Evolutionary conservation across 1,140 invertebrate species (phyloP), one percentile per base, ranked within the genome.

Genomic region (Diorhabda elongata): DNA sequence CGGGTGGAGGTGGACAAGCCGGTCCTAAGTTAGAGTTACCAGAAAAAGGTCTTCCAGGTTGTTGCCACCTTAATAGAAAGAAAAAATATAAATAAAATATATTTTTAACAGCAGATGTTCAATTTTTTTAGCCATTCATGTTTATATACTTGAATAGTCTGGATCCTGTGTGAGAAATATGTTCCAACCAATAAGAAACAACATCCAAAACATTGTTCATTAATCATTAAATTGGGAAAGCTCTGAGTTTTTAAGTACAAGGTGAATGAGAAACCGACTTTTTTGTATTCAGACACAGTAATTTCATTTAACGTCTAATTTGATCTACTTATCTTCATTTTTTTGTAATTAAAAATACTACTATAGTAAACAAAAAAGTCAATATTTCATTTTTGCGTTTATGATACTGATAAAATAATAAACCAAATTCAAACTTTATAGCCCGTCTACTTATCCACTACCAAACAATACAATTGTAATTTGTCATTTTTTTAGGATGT

Each of bases 1-100:
- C 76, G 9, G 78, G 78, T 6, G 78, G 78, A 42, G 78, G 77
- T 11, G 78, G 78, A 66, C 78, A 80, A 4, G 73, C 62, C 3
- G 77, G 75, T 2, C 58, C 69, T 52, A 77, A 62, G 65, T 69
- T 73, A 61, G 76, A 69, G 58, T 70, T 70, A n/a, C 62, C 67
- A 7, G 69, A 69, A 68, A 75, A 71, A 60, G 68, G 60, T 69
- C 70, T 66, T 26, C 67, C 7, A 9, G 52, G 42, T 45, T 59
- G 2, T 58, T 59, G 69, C 62, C 62, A 69, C 41, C 68, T 69
- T 42, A 9, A 69, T 26, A 26, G 26, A 69, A 60, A 64, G 11
- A 63, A 4, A 6, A 61, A 42, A 3, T 8, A 44, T n/a, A 63
- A 2, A 6, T 42, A 11, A 42, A 41, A 41, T 5, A n/a, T 11